phyloP scores from a whole-genome alignment of 2,888 invertebrate genomes.

The Spisula solida region DNA sequence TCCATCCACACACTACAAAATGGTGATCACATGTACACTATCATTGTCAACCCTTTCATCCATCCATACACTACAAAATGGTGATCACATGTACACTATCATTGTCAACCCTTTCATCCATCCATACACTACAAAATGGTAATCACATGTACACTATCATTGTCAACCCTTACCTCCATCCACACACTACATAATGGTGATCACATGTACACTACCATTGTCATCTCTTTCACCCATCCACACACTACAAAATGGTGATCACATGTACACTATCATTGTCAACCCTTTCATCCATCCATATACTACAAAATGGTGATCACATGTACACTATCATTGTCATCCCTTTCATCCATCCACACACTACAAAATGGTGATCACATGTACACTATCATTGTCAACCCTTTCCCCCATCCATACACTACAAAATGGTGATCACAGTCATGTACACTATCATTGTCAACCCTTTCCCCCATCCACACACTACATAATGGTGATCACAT shows the following conservation, averaged over 20 bases:
- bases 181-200: slow-evolving; percentile 50
- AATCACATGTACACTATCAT: background rate
- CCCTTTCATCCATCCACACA: slow-evolving; percentile 35
- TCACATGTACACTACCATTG: background rate
- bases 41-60: background rate
- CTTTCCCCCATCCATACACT: slow-evolving; percentile 47
- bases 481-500: slow-evolving; percentile 29
- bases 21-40: background rate
- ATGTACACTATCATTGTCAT: background rate
- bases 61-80: slow-evolving; percentile 51
- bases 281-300: slow-evolving; percentile 27
- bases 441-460: background rate
- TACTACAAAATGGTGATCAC: slow-evolving; percentile 34
- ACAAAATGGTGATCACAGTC: background rate
- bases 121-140: slow-evolving; percentile 51
- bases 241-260: slow-evolving; percentile 47
- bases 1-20: slow-evolving; percentile 51
- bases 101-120: background rate
- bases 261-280: background rate
- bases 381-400: background rate
- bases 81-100: background rate
- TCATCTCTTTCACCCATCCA: background rate
- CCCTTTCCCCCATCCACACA: slow-evolving; percentile 37
- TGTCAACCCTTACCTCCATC: background rate
- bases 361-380: slow-evolving; percentile 31